phyloP scores from a whole-genome alignment of 1,140 invertebrate genomes.

The Chymomyza costata region DNA sequence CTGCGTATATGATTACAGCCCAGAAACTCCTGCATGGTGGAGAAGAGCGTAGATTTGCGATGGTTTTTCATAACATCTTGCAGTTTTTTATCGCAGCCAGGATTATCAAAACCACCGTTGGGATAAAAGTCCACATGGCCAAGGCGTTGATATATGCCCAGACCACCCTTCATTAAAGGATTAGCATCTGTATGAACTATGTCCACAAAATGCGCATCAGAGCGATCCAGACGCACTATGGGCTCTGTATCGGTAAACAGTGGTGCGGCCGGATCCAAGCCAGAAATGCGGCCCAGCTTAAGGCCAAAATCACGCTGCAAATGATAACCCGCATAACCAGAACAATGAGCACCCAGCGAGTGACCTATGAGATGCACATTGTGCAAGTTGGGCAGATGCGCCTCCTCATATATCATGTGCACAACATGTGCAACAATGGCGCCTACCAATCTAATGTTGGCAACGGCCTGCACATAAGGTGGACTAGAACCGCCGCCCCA shows the following conservation, averaged over 20 bases:
- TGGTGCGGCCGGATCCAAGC: conserved; percentile 93
- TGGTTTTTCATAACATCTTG: conserved; percentile 80
- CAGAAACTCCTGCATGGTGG: conserved; percentile 84
- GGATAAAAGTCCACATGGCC: conserved; percentile 94
- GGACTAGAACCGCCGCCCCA: conserved; percentile 90
- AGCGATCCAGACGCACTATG: conserved; percentile 88
- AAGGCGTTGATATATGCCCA: conserved; percentile 88
- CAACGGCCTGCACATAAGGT: conserved; percentile 92
- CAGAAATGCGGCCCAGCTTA: conserved; percentile 82
- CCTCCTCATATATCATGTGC: conserved; percentile 77
- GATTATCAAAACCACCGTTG: conserved; percentile 90
- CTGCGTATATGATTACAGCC: conserved; percentile 91
- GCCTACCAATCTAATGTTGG: conserved; percentile 91
- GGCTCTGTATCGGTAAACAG: conserved; percentile 90
- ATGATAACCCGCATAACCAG: conserved; percentile 87
- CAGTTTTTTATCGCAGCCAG: conserved; percentile 86
- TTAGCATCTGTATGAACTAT: conserved; percentile 92
- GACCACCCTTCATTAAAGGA: conserved; percentile 86
- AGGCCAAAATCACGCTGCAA: conserved; percentile 81
- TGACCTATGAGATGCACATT: conserved; percentile 92
- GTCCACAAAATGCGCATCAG: conserved; percentile 90
- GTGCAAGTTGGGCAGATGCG: conserved; percentile 77
- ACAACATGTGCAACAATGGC: conserved; percentile 86
- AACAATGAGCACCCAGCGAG: conserved; percentile 90
- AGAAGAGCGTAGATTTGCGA: conserved; percentile 77